Evolutionary conservation across 2,888 invertebrate genomes (phyloP).

Genomic region (Argyresthia albistria): DNA sequence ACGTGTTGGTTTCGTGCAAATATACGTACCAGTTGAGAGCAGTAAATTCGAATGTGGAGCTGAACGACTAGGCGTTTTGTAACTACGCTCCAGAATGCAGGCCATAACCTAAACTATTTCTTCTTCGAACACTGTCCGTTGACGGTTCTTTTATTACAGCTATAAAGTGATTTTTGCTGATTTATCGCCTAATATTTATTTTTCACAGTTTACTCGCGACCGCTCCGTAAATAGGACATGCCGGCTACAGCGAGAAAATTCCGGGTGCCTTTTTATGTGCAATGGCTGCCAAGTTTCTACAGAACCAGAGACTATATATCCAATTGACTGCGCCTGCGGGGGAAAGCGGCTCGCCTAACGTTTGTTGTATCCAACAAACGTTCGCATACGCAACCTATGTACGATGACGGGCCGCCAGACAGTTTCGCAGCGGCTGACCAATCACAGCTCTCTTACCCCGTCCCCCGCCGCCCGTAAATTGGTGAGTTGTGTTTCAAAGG

Average conservation of each 20-base stretch:
- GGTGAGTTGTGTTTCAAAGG: too few species aligned
- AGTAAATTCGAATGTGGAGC: slow-evolving; percentile 40
- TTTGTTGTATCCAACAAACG: too few species aligned
- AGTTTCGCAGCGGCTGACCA: too few species aligned
- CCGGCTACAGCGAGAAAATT: slow-evolving; percentile 32
- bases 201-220: slow-evolving; percentile 52
- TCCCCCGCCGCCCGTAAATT: too few species aligned
- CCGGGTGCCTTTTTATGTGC: slow-evolving; percentile 25
- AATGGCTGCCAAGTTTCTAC: slow-evolving; percentile 4
- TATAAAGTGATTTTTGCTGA: slow-evolving; percentile 63
- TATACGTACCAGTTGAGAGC: slow-evolving; percentile 30
- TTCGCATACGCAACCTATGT: too few species aligned
- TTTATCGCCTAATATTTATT: slow-evolving; percentile 65
- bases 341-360: too few species aligned
- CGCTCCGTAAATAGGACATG: slow-evolving; percentile 38
- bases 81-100: slow-evolving; percentile 43
- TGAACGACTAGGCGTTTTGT: slow-evolving; percentile 40
- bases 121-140: slow-evolving; percentile 49
- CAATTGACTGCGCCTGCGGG: too few species aligned
- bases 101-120: slow-evolving; percentile 50
- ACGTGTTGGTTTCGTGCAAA: slow-evolving; percentile 29
- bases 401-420: too few species aligned
- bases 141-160: slow-evolving; percentile 68
- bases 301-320: not conserved
- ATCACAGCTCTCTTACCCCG: too few species aligned